A percentile compares a stretch with the other conserved stretches of the same genome.
phyloP scores from a whole-genome alignment of 2,888 invertebrate genomes.

The Heliconius ethilla region DNA sequence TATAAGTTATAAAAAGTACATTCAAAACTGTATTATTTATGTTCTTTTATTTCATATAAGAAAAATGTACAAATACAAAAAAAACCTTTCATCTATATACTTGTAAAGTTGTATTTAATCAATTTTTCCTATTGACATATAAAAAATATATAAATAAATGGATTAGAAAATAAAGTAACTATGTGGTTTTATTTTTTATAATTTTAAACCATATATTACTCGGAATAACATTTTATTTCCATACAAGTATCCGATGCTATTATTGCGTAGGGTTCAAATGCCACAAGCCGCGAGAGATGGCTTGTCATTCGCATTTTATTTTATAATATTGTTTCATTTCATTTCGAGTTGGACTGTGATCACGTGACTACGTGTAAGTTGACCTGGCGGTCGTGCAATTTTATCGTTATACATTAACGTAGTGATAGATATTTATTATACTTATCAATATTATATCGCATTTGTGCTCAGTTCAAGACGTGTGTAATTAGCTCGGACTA shows the following conservation, averaged over 20 bases:
- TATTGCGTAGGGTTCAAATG: constrained; percentile 34
- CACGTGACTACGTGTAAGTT: constrained; percentile 30
- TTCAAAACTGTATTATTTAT: too few species aligned
- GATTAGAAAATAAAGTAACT: not conserved
- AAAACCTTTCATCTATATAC: too few species aligned
- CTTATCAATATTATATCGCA: constrained; percentile 15
- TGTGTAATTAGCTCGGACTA: constrained; percentile 15
- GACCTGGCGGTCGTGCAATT: constrained; percentile 33
- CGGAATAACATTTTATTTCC: not conserved
- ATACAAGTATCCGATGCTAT: constrained; percentile 28
- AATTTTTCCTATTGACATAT: too few species aligned
- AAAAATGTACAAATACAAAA: too few species aligned
- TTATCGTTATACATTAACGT: constrained; percentile 11
- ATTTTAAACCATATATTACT: not conserved
- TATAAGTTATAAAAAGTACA: too few species aligned
- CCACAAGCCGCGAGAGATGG: constrained; percentile 30
- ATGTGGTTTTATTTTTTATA: not conserved
- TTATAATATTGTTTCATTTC: constrained; percentile 28
- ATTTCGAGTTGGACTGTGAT: constrained; percentile 26
- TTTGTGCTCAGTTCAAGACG: constrained; percentile 28
- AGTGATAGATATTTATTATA: constrained; percentile 18
- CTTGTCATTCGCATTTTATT: constrained; percentile 30
- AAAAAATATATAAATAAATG: too few species aligned
- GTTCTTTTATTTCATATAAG: too few species aligned
- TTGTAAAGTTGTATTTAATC: too few species aligned